A percentile compares a stretch with the other conserved stretches of the same genome.
Evolutionary conservation across 1,140 invertebrate genomes (phyloP).

Genomic region (Cydia pomonella): DNA sequence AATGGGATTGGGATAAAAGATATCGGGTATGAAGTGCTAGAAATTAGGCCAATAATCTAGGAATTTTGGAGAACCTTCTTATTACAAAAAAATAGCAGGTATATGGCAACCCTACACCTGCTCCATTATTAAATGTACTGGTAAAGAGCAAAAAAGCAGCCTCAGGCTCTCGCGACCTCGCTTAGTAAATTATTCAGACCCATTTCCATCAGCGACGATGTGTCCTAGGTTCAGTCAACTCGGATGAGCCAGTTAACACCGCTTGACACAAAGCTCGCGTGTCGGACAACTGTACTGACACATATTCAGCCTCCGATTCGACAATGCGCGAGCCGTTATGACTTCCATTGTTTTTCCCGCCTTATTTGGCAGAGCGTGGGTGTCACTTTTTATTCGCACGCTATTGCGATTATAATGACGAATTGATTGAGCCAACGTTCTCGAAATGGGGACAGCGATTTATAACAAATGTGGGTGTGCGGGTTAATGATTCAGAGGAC

Average conservation of each 20-base stretch:
- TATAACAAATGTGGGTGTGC: slow-evolving; percentile 59
- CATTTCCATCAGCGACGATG: slow-evolving; percentile 18
- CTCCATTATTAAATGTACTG: slow-evolving; percentile 25
- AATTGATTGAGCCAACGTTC: slow-evolving; percentile 66
- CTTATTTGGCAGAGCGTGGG: slow-evolving; percentile 61
- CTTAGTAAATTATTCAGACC: slow-evolving; percentile 28
- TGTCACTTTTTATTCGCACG: slow-evolving; percentile 61
- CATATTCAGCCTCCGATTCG: slow-evolving; percentile 57
- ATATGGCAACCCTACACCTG: not conserved
- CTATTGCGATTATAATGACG: slow-evolving; percentile 66
- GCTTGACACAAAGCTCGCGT: slow-evolving; percentile 48
- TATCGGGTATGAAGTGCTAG: no score
- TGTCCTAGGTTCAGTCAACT: slow-evolving; percentile 34
- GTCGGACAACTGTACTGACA: slow-evolving; percentile 48
- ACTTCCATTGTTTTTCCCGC: slow-evolving; percentile 65
- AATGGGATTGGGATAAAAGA: no score
- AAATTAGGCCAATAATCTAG: no score
- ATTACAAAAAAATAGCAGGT: not conserved
- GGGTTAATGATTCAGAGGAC: slow-evolving; percentile 63
- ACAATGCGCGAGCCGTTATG: slow-evolving; percentile 62
- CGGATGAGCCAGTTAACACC: slow-evolving; percentile 47
- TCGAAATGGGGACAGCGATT: slow-evolving; percentile 58
- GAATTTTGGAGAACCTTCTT: not conserved
- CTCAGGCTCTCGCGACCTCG: slow-evolving; percentile 11
- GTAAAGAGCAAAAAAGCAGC: slow-evolving; percentile 23